Base-by-base conservation (phyloP, 2,797 vertebrate species). In the Argyrosomus regius region DNA sequence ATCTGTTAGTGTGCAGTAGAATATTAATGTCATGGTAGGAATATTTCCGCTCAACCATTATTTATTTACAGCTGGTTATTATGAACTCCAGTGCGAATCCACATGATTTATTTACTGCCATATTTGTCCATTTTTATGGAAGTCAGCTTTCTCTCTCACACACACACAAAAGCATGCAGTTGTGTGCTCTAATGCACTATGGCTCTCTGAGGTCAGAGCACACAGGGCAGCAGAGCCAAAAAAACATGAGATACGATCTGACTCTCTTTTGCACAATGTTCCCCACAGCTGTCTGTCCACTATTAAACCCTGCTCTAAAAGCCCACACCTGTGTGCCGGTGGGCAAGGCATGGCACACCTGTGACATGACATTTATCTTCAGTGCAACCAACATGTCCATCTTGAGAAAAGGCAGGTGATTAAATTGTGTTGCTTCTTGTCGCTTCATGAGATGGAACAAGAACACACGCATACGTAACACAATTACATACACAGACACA, bases 381-480 rank as follows among this genome's bases (percentile, higher is more conserved):
- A 65, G 53, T 60, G 26, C 56, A 62, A 60, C 75, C 62, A 49
- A 61, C 65, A 83, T 50, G 67, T 61, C 71, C 82, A 70, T 88
- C 78, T 73, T 50, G 35, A 88, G 60, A 91, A 93, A 89, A 63
- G 61, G 60, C 80, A 80, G 64, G 67, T 88, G 91, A 88, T 92
- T 81, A 80, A 84, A 76, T 63, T 79, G 57, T 81, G 73, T 77
- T 68, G 60, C 72, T 81, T 71, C 48, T 78, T 83, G 41, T 80
- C 56, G 48, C 59, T 79, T 31, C 46, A 70, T 73, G 75, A 77
- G 54, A 82, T 49, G 70, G 43, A 87, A 84, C 83, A 78, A 43
- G 79, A 77, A 64, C 77, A 60, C 70, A 83, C 26, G 14, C 43
- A 72, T 13, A 50, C 43, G 61, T 58, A 68, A 62, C 71, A 54